Evolutionary conservation across 2,888 invertebrate genomes (phyloP).

Genomic region (Margaritifera margaritifera): DNA sequence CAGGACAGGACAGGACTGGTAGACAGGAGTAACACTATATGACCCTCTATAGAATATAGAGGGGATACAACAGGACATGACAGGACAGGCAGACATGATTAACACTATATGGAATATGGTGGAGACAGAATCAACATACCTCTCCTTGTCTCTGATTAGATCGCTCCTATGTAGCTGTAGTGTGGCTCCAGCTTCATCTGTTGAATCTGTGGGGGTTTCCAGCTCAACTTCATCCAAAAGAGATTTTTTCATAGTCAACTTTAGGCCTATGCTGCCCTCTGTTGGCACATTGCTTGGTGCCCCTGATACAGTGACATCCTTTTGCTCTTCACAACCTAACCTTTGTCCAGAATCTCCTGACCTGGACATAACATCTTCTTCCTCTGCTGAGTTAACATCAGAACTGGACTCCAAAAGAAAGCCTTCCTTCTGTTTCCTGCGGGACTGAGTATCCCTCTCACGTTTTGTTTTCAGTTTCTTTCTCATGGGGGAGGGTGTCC

Average conservation of each 20-base stretch:
- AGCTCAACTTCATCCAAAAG: conserved; percentile 49
- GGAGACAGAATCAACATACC: no score
- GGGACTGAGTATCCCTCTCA: conserved; percentile 43
- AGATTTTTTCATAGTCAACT: conserved; percentile 20
- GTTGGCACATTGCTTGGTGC: neutral
- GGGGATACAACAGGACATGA: no score
- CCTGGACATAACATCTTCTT: conserved; percentile 39
- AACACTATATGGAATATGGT: no score
- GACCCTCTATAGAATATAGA: no score
- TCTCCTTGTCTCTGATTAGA: no score
- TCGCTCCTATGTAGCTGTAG: no score
- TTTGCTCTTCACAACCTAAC: no score
- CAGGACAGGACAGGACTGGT: no score
- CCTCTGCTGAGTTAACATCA: conserved; percentile 43
- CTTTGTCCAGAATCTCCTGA: conserved; percentile 26
- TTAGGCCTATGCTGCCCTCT: neutral
- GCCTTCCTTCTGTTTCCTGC: conserved; percentile 43
- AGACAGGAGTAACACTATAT: no score
- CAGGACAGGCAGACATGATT: no score
- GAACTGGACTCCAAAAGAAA: conserved; percentile 45
- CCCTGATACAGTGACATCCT: neutral
- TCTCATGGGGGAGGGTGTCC: conserved; percentile 29
- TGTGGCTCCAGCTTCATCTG: neutral
- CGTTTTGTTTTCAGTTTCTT: conserved; percentile 48
- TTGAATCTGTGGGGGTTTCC: conserved; percentile 34